Conservation (phyloP, 2,113 vertebrate species). For the Prunella himalayana region DNA sequence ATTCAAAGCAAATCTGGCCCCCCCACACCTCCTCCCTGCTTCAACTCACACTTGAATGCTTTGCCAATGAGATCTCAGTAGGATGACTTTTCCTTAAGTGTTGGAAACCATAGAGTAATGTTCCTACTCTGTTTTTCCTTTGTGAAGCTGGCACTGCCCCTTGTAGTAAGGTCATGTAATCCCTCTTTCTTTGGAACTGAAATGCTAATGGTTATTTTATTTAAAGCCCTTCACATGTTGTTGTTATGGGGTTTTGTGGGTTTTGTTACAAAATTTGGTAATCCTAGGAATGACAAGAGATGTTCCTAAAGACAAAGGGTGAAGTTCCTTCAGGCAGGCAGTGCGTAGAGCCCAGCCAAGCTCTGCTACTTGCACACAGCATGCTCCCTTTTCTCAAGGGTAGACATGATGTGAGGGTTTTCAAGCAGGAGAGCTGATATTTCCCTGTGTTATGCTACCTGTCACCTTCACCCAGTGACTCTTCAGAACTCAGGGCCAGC, state of each 20-base stretch:
- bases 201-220: neutral
- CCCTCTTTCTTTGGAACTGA: neutral
- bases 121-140: neutral
- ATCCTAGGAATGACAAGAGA: neutral
- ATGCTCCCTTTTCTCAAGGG: neutral
- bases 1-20: constrained; percentile 38
- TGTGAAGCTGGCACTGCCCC: neutral
- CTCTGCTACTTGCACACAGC: neutral
- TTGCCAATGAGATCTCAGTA: constrained; percentile 7
- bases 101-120: neutral
- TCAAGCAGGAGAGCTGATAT: neutral
- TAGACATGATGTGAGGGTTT: neutral
- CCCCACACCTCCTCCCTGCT: neutral
- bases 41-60: neutral
- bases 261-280: neutral
- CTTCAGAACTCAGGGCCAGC: neutral
- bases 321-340: neutral
- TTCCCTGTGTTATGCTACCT: neutral
- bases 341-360: neutral
- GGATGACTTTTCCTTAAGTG: neutral
- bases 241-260: neutral
- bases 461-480: neutral
- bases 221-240: neutral
- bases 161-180: neutral
- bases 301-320: neutral